Evolutionary conservation across 2,797 vertebrate species (phyloP).

Genomic region (Trichosurus vulpecula): DNA sequence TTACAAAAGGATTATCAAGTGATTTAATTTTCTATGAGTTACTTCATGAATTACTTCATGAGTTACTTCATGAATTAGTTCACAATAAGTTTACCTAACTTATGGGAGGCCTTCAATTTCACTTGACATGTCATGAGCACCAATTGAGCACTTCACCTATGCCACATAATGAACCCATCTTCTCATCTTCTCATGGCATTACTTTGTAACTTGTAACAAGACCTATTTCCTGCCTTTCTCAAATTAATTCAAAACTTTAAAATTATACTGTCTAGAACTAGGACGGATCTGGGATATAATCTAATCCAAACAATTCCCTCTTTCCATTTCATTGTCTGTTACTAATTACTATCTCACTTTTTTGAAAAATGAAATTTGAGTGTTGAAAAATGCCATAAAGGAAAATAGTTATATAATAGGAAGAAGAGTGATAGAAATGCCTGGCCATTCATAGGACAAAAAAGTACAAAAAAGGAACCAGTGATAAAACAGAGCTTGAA

Average conservation of each 20-base stretch:
- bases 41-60: too few species aligned
- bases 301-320: neutral
- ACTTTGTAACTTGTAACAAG: neutral
- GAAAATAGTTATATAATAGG: too few species aligned
- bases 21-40: too few species aligned
- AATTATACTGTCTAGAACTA: neutral
- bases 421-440: too few species aligned
- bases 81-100: neutral
- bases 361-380: neutral
- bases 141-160: neutral
- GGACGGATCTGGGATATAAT: neutral
- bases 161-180: neutral
- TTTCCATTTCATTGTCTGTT: neutral
- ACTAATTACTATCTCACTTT: neutral
- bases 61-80: too few species aligned
- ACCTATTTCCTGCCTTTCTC: neutral
- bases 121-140: neutral
- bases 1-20: too few species aligned
- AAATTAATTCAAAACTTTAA: neutral
- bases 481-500: too few species aligned
- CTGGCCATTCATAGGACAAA: too few species aligned
- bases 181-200: neutral
- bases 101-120: neutral
- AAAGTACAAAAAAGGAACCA: too few species aligned
- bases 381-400: too few species aligned